Evolutionary conservation across 2,888 invertebrate species (phyloP).

Genomic region (Pycnomerus fuliginosus): DNA sequence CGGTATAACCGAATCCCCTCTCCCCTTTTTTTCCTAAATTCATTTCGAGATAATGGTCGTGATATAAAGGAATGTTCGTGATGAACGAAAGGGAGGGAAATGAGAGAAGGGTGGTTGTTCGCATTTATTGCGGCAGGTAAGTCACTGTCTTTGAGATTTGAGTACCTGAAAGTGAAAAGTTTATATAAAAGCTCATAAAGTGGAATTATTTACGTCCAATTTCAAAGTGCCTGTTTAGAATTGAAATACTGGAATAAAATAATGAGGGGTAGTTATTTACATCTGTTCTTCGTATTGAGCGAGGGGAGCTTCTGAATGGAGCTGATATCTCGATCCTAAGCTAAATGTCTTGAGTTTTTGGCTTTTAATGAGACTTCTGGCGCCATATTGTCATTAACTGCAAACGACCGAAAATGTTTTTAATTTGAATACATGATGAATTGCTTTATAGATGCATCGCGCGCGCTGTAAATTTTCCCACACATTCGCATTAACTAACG

Average conservation of each 20-base stretch:
- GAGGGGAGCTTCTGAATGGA: conserved; percentile 22
- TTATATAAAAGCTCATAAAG: conserved; percentile 25
- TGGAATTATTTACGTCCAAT: conserved; percentile 30
- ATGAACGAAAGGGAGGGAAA: too few relatives aligned
- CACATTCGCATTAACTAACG: conserved; percentile 37
- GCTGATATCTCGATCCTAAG: conserved; percentile 29
- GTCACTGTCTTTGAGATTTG: conserved; percentile 19
- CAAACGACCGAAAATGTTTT: too few relatives aligned
- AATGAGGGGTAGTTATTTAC: conserved; percentile 31
- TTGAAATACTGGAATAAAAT: conserved; percentile 28
- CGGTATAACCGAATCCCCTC: too few relatives aligned
- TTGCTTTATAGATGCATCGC: too few relatives aligned
- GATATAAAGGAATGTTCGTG: too few relatives aligned
- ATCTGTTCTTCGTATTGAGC: conserved; percentile 29
- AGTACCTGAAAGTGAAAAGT: conserved; percentile 25
- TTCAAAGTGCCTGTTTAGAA: conserved; percentile 31
- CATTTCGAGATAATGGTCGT: too few relatives aligned
- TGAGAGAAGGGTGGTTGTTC: too few relatives aligned
- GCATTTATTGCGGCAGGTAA: too few relatives aligned
- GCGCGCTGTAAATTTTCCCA: background rate
- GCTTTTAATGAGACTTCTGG: conserved; percentile 29
- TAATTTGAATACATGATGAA: too few relatives aligned
- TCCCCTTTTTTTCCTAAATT: too few relatives aligned
- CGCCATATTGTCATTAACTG: conserved; percentile 31
- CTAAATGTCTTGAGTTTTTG: conserved; percentile 31